Evolutionary conservation across 2,888 invertebrate species (phyloP).

Genomic region (Chaitophorus viminalis): DNA sequence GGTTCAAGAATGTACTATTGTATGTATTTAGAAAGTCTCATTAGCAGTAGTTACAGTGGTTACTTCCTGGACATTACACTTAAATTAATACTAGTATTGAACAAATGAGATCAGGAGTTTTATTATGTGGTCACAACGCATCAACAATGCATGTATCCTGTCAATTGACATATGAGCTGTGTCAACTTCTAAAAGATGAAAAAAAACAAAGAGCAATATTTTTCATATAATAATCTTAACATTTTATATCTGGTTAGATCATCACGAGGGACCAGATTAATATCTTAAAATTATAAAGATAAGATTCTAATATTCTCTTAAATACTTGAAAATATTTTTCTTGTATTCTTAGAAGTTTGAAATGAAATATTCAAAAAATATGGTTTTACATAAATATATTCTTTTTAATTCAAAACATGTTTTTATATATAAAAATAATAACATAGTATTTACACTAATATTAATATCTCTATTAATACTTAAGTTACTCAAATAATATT

Average conservation of each 20-base stretch:
- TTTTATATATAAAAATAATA: too few species aligned
- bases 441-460: too few species aligned
- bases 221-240: slow-evolving; percentile 15
- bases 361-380: too few species aligned
- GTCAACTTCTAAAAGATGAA: slow-evolving; percentile 18
- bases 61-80: slow-evolving; percentile 37
- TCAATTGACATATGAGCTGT: slow-evolving; percentile 35
- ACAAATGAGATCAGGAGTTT: slow-evolving; percentile 33
- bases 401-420: too few species aligned
- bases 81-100: slow-evolving; percentile 44
- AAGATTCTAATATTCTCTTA: too few species aligned
- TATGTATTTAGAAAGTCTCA: slow-evolving; percentile 33
- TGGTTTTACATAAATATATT: too few species aligned
- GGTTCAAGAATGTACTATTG: background rate
- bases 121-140: slow-evolving; percentile 33
- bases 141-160: slow-evolving; percentile 49
- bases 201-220: background rate
- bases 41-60: slow-evolving; percentile 17
- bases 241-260: background rate
- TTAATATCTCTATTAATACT: too few species aligned
- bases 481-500: too few species aligned
- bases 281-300: too few species aligned
- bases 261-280: too few species aligned
- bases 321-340: too few species aligned
- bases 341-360: too few species aligned